Evolutionary conservation across 2,113 vertebrate genomes (phyloP), one percentile per base, ranked within the genome.

Genomic region (Thamnaconus septentrionalis): DNA sequence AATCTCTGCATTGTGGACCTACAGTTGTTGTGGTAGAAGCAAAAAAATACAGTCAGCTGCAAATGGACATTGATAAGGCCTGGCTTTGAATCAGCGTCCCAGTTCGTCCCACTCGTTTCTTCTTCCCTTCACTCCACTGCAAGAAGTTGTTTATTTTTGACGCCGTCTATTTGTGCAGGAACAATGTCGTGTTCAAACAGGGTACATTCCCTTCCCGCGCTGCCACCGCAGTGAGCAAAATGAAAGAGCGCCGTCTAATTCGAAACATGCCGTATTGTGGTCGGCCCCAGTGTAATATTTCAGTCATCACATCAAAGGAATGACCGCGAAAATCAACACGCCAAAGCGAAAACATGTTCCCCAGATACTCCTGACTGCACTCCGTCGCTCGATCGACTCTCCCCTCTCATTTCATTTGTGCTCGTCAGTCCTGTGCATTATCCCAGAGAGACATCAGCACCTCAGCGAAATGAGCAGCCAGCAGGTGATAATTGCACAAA

Each of bases 381-480:
- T 31, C 18, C 18, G 18, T 31, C 18, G 18, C 18, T 31, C 18
- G 18, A 57, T 53, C 39, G 44, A 8, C 18, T 31, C 40, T 48
- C 2, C 44, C n/a, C 0, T 5, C 63, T 66, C 41, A 42, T 66
- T 67, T 55, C 9, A 56, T 66, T 50, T 51, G 59, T 46, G 63
- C 42, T 44, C 40, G 7, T 61, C 57, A 48, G 54, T 50, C 44
- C 58, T 62, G 53, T 61, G 41, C 41, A 55, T 71, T 61, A 50
- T 49, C 11, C 42, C 41, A 9, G 55, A 41, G 63, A 52, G 46
- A 59, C 54, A 56, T 66, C 51, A 52, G 54, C 62, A 47, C 45
- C n/a, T 67, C 31, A 40, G 53, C 45, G 44, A 56, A 68, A 64
- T 68, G 63, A 57, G 11, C 70, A 39, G 31, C 52, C 67, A 67